Conservation (phyloP, 2,113 vertebrate genomes). For the Alethe castanea region DNA sequence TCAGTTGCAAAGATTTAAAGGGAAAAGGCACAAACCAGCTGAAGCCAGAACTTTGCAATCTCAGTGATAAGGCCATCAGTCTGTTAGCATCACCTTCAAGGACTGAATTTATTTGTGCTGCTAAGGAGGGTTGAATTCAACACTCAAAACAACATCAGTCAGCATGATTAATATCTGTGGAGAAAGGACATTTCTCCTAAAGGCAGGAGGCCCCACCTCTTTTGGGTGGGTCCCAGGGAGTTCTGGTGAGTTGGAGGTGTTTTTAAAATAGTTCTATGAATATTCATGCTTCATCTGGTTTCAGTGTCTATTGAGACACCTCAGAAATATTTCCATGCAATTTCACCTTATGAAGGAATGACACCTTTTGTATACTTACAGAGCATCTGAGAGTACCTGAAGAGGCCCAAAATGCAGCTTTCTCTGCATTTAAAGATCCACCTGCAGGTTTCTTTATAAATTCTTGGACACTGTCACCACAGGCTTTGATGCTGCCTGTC, state of each 20-base stretch:
- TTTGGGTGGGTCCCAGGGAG: neutral
- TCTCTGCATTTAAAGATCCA: neutral
- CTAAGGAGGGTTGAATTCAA: neutral
- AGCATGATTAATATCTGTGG: neutral
- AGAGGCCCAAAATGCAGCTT: neutral
- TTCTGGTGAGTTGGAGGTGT: neutral
- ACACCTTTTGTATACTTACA: neutral
- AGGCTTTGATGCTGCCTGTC: neutral
- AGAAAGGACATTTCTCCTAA: neutral
- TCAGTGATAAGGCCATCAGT: neutral
- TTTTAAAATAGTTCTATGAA: neutral
- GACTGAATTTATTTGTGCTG: neutral
- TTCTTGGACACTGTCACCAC: neutral
- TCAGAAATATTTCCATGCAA: neutral
- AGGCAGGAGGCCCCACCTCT: neutral
- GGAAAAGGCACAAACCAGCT: neutral
- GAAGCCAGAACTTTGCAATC: neutral
- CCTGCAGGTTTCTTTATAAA: neutral
- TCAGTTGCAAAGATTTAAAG: neutral
- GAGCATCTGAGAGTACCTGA: neutral
- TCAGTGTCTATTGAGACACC: neutral
- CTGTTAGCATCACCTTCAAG: slow-evolving; percentile 20
- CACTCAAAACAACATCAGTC: neutral
- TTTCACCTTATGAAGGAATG: neutral
- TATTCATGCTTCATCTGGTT: neutral